phyloP scores from a whole-genome alignment of 1,140 invertebrate species.

The Bathynomus jamesi region DNA sequence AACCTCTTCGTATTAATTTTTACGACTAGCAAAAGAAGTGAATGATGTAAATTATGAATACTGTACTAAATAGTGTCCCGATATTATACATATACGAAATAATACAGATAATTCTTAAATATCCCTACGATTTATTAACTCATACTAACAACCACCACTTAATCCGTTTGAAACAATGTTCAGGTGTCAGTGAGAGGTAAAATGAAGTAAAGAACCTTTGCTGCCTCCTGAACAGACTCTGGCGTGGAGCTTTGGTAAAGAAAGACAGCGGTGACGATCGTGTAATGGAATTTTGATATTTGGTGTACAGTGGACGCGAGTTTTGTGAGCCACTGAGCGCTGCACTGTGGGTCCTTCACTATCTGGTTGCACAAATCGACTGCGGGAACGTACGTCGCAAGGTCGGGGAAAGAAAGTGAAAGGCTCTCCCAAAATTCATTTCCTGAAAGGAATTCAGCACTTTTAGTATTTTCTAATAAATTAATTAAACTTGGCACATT shows the following conservation, averaged over 20 bases:
- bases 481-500: too few species aligned
- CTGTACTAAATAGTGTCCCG: too few species aligned
- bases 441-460: constrained; percentile 12
- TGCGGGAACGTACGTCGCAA: constrained; percentile 25
- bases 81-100: too few species aligned
- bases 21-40: too few species aligned
- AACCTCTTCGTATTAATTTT: too few species aligned
- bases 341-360: constrained; percentile 28
- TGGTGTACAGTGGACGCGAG: constrained; percentile 20
- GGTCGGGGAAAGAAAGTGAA: constrained; percentile 17
- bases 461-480: too few species aligned
- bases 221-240: constrained; percentile 29
- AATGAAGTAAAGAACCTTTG: constrained; percentile 16
- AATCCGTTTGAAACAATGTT: too few species aligned
- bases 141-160: too few species aligned
- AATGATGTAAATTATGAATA: too few species aligned
- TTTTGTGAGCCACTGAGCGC: constrained; percentile 25
- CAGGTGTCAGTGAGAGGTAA: too few species aligned
- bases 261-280: constrained; percentile 31
- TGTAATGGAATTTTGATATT: constrained; percentile 25
- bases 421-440: constrained; percentile 26
- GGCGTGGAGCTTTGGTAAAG: constrained; percentile 27
- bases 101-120: too few species aligned
- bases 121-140: too few species aligned
- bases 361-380: constrained; percentile 32